Conservation (phyloP, 1,140 invertebrate species). For the Drosophila pallidifrons region DNA sequence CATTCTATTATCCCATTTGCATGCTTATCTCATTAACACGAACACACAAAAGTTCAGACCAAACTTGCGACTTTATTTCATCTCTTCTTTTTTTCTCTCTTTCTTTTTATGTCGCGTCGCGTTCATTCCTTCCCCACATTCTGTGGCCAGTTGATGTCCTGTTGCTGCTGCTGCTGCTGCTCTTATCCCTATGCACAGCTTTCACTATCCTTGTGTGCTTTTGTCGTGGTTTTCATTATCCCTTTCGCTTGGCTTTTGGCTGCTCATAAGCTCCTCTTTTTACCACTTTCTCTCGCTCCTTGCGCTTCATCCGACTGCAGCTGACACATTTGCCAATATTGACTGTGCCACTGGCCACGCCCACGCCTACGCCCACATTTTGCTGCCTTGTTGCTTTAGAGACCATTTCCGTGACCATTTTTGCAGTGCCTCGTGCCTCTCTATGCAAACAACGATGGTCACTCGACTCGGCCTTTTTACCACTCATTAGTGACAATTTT, state of each 20-base stretch:
- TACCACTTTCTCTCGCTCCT: neutral
- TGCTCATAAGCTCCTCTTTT: constrained; percentile 61
- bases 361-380: neutral
- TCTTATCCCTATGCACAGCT: constrained; percentile 25
- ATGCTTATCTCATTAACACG: constrained; percentile 79
- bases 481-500: constrained; percentile 84
- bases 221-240: constrained; percentile 81
- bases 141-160: constrained; percentile 32
- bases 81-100: neutral
- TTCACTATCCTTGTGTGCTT: constrained; percentile 51
- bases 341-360: constrained; percentile 51
- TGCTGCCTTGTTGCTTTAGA: constrained; percentile 4
- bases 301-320: constrained; percentile 48
- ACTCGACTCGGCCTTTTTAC: constrained; percentile 71
- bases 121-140: neutral
- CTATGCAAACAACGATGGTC: constrained; percentile 63
- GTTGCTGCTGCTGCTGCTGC: constrained; percentile 25
- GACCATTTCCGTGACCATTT: constrained; percentile 26
- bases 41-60: constrained; percentile 59
- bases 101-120: constrained; percentile 2
- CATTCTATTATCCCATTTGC: constrained; percentile 78
- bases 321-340: constrained; percentile 81
- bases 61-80: constrained; percentile 21
- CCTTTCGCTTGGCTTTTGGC: constrained; percentile 69
- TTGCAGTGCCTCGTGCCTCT: constrained; percentile 9